These are phyloP conservation scores for cat (Felis catus) DNA, from an alignment of 2,113 vertebrate species.

Conservation along the genomic window F.catus_Fca126_mat1.0 CM031418.1:133958001-133958500, in stretches of 20 bases:
- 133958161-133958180: no score
- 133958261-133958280: no score
- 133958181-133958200: no score
- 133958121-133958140: no score
- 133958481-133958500: neutral
- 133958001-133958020: neutral
- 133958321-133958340: neutral
- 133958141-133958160: no score
- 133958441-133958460: neutral
- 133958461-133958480: neutral
- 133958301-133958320: neutral
- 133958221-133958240: no score
- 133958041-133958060: neutral
- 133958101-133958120: no score
- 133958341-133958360: neutral
- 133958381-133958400: neutral
- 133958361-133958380: no score
- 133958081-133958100: neutral
- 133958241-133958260: no score
- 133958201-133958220: no score
- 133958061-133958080: neutral
- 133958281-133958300: no score
- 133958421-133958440: neutral
- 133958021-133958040: neutral
- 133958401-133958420: neutral